Base-by-base conservation (phyloP, 2,888 invertebrate species). In the Nasonia oneida region DNA sequence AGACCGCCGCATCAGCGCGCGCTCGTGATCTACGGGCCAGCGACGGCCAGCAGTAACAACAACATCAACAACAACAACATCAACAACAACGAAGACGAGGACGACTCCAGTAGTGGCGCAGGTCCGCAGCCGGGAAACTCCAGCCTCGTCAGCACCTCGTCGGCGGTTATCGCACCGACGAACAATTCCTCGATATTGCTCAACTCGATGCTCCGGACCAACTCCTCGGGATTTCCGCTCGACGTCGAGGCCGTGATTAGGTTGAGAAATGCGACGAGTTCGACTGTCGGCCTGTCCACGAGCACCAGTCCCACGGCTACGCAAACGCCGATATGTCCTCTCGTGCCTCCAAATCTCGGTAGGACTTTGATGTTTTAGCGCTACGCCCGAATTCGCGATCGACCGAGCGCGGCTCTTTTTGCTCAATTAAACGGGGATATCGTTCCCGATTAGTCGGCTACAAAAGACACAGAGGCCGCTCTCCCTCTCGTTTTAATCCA, bases 331-430 rank as follows among this genome's bases (percentile, higher is more conserved):
- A 88, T 92, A 39, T 96, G 96, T 92, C 96, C 96, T 23, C 94
- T 94, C 85, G 94, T 95, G 76, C 96, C 96, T 50, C 95, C 95
- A 57, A 95, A 95, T 93, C 94, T 96, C 91, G 95, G 96, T 96
- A 93, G 94, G 33, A 29, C 10, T 42, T 6, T 50, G 29, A 29
- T 29, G 14, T n/a, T 18, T 42, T 42, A 29, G 47, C 12, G 42
- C 42, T 1, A 8, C 4, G 37, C 8, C 57, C 15, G n/a, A 57
- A 57, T 57, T 57, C 57, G 23, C n/a, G 57, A 6, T 57, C 57
- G 57, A 57, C n/a, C 57, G 23, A 23, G 57, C 57, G 57, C 57
- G 57, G n/a, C n/a, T 23, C 57, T 61, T 61, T 61, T 8, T 61
- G 57, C n/a, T 61, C 6, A 10, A 61, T 61, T 61, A 61, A 61